Evolutionary conservation across 2,888 invertebrate genomes (phyloP).

Genomic region (Brenthis hecate): DNA sequence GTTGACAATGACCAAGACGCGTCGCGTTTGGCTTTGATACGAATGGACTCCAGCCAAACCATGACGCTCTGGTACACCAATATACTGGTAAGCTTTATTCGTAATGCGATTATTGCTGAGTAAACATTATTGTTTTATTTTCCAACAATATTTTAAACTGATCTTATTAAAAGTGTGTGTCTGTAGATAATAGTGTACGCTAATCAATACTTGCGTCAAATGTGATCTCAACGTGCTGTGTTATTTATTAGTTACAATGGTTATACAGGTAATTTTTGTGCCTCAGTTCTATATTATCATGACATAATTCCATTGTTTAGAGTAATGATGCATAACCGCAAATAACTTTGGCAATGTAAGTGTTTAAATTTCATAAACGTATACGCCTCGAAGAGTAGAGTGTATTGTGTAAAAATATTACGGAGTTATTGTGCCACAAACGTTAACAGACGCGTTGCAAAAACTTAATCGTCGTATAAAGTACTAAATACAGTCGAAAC

Average conservation of each 20-base stretch:
- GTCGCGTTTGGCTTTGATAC: conserved; percentile 66
- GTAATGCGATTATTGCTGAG: conserved; percentile 33
- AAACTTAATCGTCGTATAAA: conserved; percentile 14
- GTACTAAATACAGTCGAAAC: conserved; percentile 10
- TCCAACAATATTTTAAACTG: conserved; percentile 23
- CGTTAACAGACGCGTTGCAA: conserved; percentile 26
- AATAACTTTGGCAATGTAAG: conserved; percentile 27
- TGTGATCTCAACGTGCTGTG: conserved; percentile 27
- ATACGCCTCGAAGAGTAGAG: conserved; percentile 20
- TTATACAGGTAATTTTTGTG: conserved; percentile 37
- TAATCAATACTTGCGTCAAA: conserved; percentile 6
- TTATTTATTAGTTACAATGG: conserved; percentile 37
- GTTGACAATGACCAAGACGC: conserved; percentile 70
- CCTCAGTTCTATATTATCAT: conserved; percentile 31
- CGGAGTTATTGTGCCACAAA: conserved; percentile 20
- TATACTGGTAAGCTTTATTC: conserved; percentile 71
- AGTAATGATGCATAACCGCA: conserved; percentile 32
- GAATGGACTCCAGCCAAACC: conserved; percentile 73
- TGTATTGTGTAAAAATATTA: conserved; percentile 28
- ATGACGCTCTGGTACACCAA: conserved; percentile 81
- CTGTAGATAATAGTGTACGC: background rate
- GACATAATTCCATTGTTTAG: conserved; percentile 41
- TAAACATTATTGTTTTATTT: conserved; percentile 31
- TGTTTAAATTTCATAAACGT: conserved; percentile 28
- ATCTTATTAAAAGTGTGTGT: conserved; percentile 18